Base-by-base conservation (phyloP, 1,140 invertebrate species). In the Homarus americanus region DNA sequence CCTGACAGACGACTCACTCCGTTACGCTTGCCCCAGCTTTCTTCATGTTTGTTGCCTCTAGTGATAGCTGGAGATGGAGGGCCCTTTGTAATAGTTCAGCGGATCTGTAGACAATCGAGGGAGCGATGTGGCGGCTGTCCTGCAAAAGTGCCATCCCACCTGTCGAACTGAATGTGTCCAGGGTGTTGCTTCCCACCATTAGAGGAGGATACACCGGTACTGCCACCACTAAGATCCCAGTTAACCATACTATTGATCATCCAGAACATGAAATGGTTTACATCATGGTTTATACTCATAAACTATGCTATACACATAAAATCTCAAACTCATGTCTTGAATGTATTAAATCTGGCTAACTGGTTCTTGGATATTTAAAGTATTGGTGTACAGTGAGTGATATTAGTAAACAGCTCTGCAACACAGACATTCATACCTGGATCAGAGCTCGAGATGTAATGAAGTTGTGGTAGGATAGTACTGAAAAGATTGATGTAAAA, bases 21-120 rank as follows among this genome's bases (percentile, higher is more conserved):
- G 80, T 90, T 90, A 90, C 80, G 87, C 87, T 90, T 90, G 87
- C 69, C 87, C 72, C 80, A 82, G 80, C 66, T 73, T 90, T 82
- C 78, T 90, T 82, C 87, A 73, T 90, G 87, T 90, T 90, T 90
- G 87, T 90, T 90, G 87, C 87, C 85, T 87, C 85, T 87, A 87
- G 85, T 87, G 73, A 76, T 87, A 87, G 85, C 85, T 87, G 85
- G 85, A 86, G 85, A 78, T 78, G 85, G 85, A 78, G 49, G 75
- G 72, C 75, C 73, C 85, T 78, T 87, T 63, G 44, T 73, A 87
- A 41, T 78, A 78, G 73, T 66, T 76, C 73, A 87, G 34, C 75
- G 41, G 58, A 49, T 87, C 73, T 79, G 75, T 79, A 87, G 85
- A 87, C 85, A 87, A 79, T 87, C 85, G 85, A 78, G 85, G 79